Conservation (phyloP, 2,888 invertebrate species). For the Drosophila formosana region DNA sequence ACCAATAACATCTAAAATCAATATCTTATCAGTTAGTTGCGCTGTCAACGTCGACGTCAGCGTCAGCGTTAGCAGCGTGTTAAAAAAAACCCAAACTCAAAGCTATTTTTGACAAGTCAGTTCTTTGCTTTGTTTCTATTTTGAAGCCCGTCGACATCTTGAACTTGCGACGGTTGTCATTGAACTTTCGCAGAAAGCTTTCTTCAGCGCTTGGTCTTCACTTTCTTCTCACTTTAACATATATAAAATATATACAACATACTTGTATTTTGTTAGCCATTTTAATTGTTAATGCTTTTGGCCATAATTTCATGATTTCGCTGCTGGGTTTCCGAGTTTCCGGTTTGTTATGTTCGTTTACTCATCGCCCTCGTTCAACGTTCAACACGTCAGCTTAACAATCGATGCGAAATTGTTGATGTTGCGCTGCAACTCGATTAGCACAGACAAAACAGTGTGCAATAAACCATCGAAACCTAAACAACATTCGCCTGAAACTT, state of each 20-base stretch:
- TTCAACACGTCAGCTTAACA: slow-evolving; percentile 49
- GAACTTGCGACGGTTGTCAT: slow-evolving; percentile 40
- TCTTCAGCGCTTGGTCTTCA: slow-evolving; percentile 4
- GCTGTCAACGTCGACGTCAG: slow-evolving; percentile 9
- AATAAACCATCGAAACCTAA: slow-evolving; percentile 34
- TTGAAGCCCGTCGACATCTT: slow-evolving; percentile 15
- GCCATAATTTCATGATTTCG: slow-evolving; percentile 43
- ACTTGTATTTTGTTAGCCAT: slow-evolving; percentile 22
- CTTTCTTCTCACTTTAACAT: slow-evolving; percentile 26
- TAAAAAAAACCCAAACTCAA: slow-evolving; percentile 10
- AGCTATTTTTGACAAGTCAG: slow-evolving; percentile 21
- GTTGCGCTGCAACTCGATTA: slow-evolving; percentile 12
- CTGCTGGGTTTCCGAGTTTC: slow-evolving; percentile 10
- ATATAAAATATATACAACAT: not conserved
- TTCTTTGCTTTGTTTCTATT: slow-evolving; percentile 33
- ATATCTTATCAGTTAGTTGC: slow-evolving; percentile 67
- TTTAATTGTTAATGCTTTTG: slow-evolving; percentile 38
- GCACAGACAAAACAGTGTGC: slow-evolving; percentile 25
- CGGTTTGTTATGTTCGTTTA: slow-evolving; percentile 28
- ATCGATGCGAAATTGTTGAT: slow-evolving; percentile 11
- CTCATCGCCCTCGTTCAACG: slow-evolving; percentile 25
- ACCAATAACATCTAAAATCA: slow-evolving; percentile 54
- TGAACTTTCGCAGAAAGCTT: slow-evolving; percentile 42
- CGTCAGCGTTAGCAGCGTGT: slow-evolving; percentile 10
- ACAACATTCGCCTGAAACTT: slow-evolving; percentile 50